Conservation (phyloP, 1,140 invertebrate genomes). For the Ostrea denselamellosa region DNA sequence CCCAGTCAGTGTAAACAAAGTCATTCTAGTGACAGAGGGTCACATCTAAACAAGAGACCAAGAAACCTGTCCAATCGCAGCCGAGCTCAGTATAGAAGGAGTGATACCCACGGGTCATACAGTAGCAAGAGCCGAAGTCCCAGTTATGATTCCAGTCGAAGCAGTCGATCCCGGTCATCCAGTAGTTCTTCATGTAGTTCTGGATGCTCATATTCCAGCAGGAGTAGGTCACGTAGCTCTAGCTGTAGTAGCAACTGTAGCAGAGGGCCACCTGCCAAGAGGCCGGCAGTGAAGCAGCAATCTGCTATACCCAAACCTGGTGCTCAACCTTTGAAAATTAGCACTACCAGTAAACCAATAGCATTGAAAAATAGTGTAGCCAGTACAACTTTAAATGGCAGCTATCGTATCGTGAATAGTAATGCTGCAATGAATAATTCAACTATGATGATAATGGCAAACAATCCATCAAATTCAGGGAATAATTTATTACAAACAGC, state of each 20-base stretch:
- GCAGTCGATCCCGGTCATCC: constrained; percentile 54
- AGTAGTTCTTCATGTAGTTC: constrained; percentile 45
- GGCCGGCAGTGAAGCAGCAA: constrained; percentile 21
- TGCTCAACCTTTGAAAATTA: not conserved
- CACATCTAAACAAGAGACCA: not conserved
- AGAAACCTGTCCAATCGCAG: not conserved
- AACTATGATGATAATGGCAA: constrained; percentile 51
- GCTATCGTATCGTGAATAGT: constrained; percentile 53
- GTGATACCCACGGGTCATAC: constrained; percentile 8
- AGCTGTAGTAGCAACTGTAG: constrained; percentile 55
- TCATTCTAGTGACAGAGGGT: not conserved
- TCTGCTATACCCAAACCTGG: constrained; percentile 8
- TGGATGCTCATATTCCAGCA: constrained; percentile 44
- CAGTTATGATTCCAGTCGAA: constrained; percentile 44
- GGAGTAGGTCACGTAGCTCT: constrained; percentile 56
- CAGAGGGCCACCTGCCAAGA: constrained; percentile 1
- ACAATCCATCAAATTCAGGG: constrained; percentile 47
- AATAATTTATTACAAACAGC: constrained; percentile 39
- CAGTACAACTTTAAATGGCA: constrained; percentile 41
- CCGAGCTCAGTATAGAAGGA: constrained; percentile 17
- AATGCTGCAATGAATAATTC: constrained; percentile 43
- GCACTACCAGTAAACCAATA: not conserved
- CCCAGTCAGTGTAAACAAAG: constrained; percentile 25
- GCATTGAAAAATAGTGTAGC: constrained; percentile 29
- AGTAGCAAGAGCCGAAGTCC: constrained; percentile 26